phyloP scores from a whole-genome alignment of 2,113 vertebrate species.

The Percopsis transmontana region DNA sequence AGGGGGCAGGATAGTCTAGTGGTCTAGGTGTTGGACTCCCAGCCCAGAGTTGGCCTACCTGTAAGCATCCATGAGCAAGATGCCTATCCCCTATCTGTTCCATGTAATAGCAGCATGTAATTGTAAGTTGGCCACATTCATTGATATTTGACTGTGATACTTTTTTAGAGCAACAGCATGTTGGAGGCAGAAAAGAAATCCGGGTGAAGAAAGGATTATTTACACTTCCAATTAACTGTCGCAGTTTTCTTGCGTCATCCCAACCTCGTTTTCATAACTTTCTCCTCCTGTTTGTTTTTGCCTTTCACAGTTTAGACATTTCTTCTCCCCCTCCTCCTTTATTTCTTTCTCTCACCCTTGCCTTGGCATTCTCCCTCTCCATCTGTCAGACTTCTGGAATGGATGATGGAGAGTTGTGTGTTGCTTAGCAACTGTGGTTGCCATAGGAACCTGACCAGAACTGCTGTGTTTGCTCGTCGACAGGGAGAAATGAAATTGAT shows the following conservation, averaged over 20 bases:
- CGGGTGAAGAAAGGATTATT: not conserved
- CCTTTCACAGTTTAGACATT: constrained; percentile 6
- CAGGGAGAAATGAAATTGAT: constrained; percentile 78
- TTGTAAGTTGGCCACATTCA: not conserved
- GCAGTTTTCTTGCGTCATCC: constrained; percentile 28
- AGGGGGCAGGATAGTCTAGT: no score
- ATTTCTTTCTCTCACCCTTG: constrained; percentile 32
- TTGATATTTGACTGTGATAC: not conserved
- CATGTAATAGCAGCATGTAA: no score
- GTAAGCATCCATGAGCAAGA: no score
- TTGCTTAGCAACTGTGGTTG: constrained; percentile 82
- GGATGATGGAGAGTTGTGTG: constrained; percentile 81
- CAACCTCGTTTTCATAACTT: not conserved
- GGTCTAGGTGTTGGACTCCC: no score
- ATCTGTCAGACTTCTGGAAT: constrained; percentile 83
- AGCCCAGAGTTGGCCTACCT: no score
- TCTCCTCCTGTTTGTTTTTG: constrained; percentile 21
- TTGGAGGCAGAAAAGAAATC: not conserved
- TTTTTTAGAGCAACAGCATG: not conserved
- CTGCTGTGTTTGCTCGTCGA: constrained; percentile 68
- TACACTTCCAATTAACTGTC: not conserved
- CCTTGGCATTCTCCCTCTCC: constrained; percentile 64
- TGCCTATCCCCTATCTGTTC: no score
- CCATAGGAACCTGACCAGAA: constrained; percentile 69
- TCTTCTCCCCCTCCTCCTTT: constrained; percentile 15